These are phyloP conservation scores for Tauraco hartlaubi DNA, from an alignment of 2,797 vertebrate genomes.

Conservation along the genomic window DNA sequence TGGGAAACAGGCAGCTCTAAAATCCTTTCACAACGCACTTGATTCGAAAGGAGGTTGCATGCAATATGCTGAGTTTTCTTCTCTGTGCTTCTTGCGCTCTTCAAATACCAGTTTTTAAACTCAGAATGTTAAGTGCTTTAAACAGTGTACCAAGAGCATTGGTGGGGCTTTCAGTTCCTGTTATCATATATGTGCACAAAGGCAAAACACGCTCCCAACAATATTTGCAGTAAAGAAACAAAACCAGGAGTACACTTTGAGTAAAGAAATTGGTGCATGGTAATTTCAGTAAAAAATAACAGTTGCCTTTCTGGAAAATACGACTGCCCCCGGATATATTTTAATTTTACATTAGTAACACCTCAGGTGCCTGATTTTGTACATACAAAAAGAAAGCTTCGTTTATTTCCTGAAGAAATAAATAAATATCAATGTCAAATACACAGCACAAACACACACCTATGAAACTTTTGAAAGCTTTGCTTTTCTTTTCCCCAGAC, in stretches of 20 bases:
- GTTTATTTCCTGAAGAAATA: background rate
- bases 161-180: background rate
- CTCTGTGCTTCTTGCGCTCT: background rate
- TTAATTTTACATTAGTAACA: background rate
- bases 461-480: background rate
- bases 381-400: background rate
- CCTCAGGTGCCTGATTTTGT: background rate
- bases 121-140: background rate
- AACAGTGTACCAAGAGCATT: background rate
- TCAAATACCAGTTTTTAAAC: background rate
- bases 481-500: background rate
- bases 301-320: background rate
- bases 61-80: background rate
- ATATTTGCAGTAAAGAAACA: background rate
- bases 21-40: background rate
- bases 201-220: background rate
- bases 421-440: background rate
- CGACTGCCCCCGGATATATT: background rate
- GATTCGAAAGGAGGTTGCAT: background rate
- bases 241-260: background rate
- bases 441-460: background rate
- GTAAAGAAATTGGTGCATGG: background rate
- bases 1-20: background rate
- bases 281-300: background rate
- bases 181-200: background rate